Base-by-base conservation (phyloP, 2,888 invertebrate genomes). In the Miltochrista miniata region DNA sequence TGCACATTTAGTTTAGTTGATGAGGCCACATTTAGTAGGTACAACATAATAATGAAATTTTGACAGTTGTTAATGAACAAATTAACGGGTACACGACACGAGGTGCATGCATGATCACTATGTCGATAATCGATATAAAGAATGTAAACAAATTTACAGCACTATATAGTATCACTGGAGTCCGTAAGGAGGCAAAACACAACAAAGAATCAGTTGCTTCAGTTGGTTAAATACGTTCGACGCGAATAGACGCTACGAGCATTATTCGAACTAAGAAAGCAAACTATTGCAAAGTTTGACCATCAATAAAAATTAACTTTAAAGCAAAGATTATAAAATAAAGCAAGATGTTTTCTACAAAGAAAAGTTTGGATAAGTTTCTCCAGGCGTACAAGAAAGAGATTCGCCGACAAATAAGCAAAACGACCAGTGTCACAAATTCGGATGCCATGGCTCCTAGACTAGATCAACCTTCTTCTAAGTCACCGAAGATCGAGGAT, bases 401-500 rank as follows among this genome's bases (percentile, higher is more conserved):
- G 67, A 71, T 91, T 46, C 85, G 89, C 67, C 83, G 92, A 56
- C 87, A 90, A 55, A 94, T 94, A 62, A 93, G 93, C 80, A 94
- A 93, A 81, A 93, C 93, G 0, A 92, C 93, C 13, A 93, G 93
- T 72, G 92, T 92, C 41, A 92, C 93, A 11, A 93, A 93, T 74
- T 93, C 93, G 45, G 93, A 93, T 71, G 92, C 92, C 15, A 92
- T 93, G 85, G 87, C 88, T 11, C 89, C 92, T 0, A 85, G 92
- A 48, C 81, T 92, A 44, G 91, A 92, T 56, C 90, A 88, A 61
- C 68, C 81, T 11, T 69, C 76, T 11, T 71, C 74, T 47, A 85
- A 83, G 58, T 67, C 76, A 11, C 78, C 76, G 9, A 81, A 80
- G 58, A 78, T 57, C 45, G 92, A 92, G 31, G 92, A 92, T 53